These are phyloP conservation scores for Clarias pachynema DNA, from an alignment of 2,797 vertebrate species.

Conservation along the genomic window DNA sequence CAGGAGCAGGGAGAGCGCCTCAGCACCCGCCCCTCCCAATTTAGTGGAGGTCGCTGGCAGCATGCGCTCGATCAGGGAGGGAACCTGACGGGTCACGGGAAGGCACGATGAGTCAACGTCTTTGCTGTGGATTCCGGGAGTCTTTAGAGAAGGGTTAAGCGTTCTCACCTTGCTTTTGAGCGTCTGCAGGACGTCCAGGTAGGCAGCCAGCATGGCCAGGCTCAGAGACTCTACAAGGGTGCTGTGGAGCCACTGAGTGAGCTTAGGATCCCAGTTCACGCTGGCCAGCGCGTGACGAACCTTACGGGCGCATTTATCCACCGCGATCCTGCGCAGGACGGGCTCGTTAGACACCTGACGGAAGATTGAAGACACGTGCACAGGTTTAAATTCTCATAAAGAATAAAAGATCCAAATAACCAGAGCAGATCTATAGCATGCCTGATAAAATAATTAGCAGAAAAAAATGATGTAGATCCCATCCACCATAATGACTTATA, in stretches of 20 bases:
- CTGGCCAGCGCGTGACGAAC: conserved; percentile 93
- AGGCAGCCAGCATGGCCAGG: conserved; percentile 92
- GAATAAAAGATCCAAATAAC: not conserved
- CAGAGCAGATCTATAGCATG: not conserved
- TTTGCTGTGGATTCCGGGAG: no score
- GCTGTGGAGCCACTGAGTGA: conserved; percentile 94
- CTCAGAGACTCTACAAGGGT: conserved; percentile 94
- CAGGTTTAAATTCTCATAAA: not conserved
- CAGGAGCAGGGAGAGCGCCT: conserved; percentile 91
- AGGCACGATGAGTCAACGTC: not conserved
- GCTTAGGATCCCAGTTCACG: conserved; percentile 92
- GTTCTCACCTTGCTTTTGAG: conserved; percentile 92
- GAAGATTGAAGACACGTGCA: not conserved
- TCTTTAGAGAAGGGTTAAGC: not conserved
- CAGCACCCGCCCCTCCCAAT: conserved; percentile 87
- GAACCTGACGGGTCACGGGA: conserved; percentile 75
- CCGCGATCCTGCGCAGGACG: conserved; percentile 88
- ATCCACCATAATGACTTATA: not conserved
- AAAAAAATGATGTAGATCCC: not conserved
- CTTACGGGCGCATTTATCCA: conserved; percentile 94
- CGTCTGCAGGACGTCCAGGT: conserved; percentile 95
- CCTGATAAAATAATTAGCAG: not conserved
- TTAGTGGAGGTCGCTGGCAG: conserved; percentile 86
- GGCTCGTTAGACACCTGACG: conserved; percentile 90
- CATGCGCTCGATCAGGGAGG: conserved; percentile 94